phyloP scores from a whole-genome alignment of 2,113 vertebrate species.

The Rhombomys opimus region DNA sequence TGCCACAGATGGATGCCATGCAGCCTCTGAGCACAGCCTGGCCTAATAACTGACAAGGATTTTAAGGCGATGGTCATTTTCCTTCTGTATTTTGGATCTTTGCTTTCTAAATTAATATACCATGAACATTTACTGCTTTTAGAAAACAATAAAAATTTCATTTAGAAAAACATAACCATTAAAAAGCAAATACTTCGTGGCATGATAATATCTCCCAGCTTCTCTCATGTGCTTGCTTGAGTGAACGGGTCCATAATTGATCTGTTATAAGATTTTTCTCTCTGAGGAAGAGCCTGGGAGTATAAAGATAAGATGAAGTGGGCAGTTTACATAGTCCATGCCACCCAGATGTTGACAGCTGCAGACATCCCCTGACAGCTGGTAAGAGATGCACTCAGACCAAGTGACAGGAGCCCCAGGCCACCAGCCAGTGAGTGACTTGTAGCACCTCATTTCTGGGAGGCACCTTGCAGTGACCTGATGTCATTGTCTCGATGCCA shows the following conservation, averaged over 20 bases:
- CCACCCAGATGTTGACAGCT: neutral
- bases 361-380: neutral
- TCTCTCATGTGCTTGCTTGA: neutral
- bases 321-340: neutral
- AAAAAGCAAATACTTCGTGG: conserved; percentile 11
- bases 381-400: neutral
- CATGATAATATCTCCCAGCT: neutral
- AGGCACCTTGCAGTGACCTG: neutral
- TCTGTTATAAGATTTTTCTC: neutral
- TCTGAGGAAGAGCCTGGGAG: neutral
- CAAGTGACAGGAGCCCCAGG: neutral
- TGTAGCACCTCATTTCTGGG: too few species aligned
- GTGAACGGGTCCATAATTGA: neutral
- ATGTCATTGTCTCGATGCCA: neutral
- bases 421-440: neutral
- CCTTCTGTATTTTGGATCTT: conserved; percentile 13
- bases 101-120: conserved; percentile 52
- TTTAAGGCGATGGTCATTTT: conserved; percentile 25
- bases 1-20: neutral
- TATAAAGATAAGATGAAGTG: neutral
- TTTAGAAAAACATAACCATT: neutral
- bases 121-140: conserved; percentile 16
- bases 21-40: neutral
- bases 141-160: conserved; percentile 31
- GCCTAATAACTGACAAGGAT: neutral